phyloP scores from a whole-genome alignment of 2,113 vertebrate species.

The Argyrosomus japonicus region DNA sequence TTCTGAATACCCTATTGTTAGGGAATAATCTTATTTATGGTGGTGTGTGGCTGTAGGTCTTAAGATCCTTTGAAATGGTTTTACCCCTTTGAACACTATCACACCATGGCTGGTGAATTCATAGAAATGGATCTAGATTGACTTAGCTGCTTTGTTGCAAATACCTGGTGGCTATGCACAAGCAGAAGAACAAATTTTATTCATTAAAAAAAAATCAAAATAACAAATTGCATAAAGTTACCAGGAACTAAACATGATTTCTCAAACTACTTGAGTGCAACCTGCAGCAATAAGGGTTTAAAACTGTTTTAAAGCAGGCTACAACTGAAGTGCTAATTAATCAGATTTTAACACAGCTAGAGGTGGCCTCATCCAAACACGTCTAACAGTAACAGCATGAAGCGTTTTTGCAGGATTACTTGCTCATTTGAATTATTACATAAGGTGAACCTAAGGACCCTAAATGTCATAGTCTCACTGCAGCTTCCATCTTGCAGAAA shows the following conservation, averaged over 20 bases:
- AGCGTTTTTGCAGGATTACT: conserved; percentile 1
- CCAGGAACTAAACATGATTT: neutral
- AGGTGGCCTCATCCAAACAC: neutral
- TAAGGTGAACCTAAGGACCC: conserved; percentile 12
- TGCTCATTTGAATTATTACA: conserved; percentile 22
- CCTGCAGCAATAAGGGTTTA: neutral
- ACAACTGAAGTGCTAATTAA: neutral
- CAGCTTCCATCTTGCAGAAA: neutral
- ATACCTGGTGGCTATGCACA: neutral
- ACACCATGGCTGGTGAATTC: conserved; percentile 31
- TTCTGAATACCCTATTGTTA: conserved; percentile 44
- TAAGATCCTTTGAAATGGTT: conserved; percentile 42
- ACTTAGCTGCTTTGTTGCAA: conserved; percentile 13
- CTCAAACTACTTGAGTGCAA: neutral
- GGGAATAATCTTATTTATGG: conserved; percentile 34
- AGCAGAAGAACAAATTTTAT: no score
- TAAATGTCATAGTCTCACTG: neutral
- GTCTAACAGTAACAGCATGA: neutral
- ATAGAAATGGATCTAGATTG: neutral
- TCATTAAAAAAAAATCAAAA: no score
- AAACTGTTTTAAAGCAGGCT: neutral
- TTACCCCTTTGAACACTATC: conserved; percentile 42
- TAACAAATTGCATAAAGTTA: neutral
- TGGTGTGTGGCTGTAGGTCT: conserved; percentile 23
- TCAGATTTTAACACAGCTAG: neutral